Evolutionary conservation across 2,888 invertebrate species (phyloP).

Genomic region (Tubulanus polymorphus): DNA sequence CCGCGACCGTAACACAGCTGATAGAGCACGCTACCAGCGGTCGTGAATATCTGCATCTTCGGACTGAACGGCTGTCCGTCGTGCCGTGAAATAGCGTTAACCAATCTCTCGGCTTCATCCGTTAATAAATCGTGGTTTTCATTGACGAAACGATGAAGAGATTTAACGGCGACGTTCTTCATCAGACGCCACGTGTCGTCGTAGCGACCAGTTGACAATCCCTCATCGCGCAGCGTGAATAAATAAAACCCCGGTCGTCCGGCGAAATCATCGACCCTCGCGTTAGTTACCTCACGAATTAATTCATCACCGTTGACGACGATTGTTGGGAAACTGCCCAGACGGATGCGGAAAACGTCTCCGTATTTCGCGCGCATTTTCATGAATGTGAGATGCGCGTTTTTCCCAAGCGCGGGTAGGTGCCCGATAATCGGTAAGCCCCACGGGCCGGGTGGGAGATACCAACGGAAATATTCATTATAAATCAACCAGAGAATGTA

Average conservation of each 20-base stretch:
- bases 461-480: no score
- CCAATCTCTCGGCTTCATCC: conserved; percentile 33
- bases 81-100: conserved; percentile 21
- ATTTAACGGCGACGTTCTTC: no score
- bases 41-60: conserved; percentile 32
- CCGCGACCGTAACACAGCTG: conserved; percentile 36
- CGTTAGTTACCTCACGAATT: conserved; percentile 15
- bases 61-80: conserved; percentile 28
- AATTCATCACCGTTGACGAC: conserved; percentile 21
- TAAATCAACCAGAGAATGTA: no score
- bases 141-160: no score
- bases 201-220: no score
- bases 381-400: conserved; percentile 18
- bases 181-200: no score
- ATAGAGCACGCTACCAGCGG: conserved; percentile 36
- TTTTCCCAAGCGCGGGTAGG: conserved; percentile 20
- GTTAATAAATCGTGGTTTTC: no score
- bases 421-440: conserved; percentile 25
- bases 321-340: conserved; percentile 23
- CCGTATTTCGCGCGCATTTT: conserved; percentile 21
- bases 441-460: conserved; percentile 22
- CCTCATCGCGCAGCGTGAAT: no score
- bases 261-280: conserved; percentile 15
- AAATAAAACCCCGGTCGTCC: conserved; percentile 21
- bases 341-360: conserved; percentile 20